A percentile compares a stretch with the other conserved stretches of the same genome.
These are phyloP conservation scores for Platyura marginata DNA, from an alignment of 1,140 invertebrate species.

Conservation along the genomic window DNA sequence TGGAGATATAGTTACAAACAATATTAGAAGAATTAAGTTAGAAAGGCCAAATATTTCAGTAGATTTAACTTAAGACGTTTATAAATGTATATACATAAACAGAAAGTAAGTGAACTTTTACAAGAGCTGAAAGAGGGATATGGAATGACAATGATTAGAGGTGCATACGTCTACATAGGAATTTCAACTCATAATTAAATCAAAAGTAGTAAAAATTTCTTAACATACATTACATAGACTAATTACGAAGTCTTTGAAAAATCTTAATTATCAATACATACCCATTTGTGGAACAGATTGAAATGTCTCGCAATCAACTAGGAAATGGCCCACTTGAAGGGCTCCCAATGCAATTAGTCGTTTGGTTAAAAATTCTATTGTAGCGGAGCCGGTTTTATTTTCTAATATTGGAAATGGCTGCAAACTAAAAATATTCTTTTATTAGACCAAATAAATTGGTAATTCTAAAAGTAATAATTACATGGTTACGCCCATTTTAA, in stretches of 20 bases:
- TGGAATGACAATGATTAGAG: background rate
- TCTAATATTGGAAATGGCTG: conserved; percentile 73
- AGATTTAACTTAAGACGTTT: no score
- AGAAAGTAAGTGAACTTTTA: no score
- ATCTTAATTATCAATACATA: no score
- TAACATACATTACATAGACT: no score
- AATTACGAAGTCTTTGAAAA: background rate
- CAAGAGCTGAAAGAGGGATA: no score
- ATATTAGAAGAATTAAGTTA: no score
- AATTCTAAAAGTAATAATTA: background rate
- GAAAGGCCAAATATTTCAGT: no score
- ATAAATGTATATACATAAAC: no score
- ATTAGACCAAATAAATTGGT: background rate
- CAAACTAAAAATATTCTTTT: conserved; percentile 24
- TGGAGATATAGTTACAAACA: no score
- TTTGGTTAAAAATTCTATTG: conserved; percentile 72
- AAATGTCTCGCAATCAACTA: conserved; percentile 90
- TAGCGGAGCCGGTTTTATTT: conserved; percentile 66
- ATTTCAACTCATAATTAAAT: no score
- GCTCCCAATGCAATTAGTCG: conserved; percentile 70
- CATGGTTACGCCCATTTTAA: conserved; percentile 9
- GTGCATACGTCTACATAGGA: no score
- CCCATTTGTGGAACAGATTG: conserved; percentile 55
- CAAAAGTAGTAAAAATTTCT: no score
- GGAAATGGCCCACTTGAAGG: conserved; percentile 68